phyloP scores from a whole-genome alignment of 2,797 vertebrate species.

The Intellagama lesueurii region DNA sequence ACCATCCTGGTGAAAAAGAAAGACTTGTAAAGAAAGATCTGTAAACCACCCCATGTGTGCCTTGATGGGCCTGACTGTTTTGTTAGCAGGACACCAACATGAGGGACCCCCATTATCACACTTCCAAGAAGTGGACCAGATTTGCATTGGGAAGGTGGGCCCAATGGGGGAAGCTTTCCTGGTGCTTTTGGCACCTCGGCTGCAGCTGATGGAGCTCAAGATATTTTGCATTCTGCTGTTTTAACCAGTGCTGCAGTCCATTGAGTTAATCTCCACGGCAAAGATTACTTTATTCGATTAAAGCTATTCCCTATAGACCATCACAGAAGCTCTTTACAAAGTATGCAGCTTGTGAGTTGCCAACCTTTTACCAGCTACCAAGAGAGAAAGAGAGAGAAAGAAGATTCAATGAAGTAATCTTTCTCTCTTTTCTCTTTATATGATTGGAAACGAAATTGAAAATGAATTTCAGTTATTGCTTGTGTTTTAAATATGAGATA shows the following conservation, averaged over 20 bases:
- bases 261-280: slow-evolving; percentile 79
- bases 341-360: slow-evolving; percentile 70
- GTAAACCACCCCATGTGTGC: slow-evolving; percentile 81
- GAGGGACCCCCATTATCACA: slow-evolving; percentile 83
- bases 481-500: slow-evolving; percentile 85
- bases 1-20: slow-evolving; percentile 66
- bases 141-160: slow-evolving; percentile 83
- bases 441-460: slow-evolving; percentile 88
- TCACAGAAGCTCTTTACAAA: slow-evolving; percentile 70
- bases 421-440: slow-evolving; percentile 76
- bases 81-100: slow-evolving; percentile 78
- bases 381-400: neutral
- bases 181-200: slow-evolving; percentile 76
- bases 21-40: slow-evolving; percentile 75
- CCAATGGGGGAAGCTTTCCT: slow-evolving; percentile 72
- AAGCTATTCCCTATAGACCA: slow-evolving; percentile 77
- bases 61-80: slow-evolving; percentile 76
- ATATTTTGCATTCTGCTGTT: slow-evolving; percentile 79
- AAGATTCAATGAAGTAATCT: slow-evolving; percentile 82
- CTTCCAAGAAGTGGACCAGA: slow-evolving; percentile 86
- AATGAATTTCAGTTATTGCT: slow-evolving; percentile 83
- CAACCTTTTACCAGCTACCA: slow-evolving; percentile 73
- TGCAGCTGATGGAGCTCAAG: slow-evolving; percentile 73
- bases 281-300: slow-evolving; percentile 87
- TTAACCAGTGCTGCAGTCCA: slow-evolving; percentile 65